These are phyloP conservation scores for Sternarchorhynchus goeldii DNA, from an alignment of 2,797 vertebrate species.

Conservation along the genomic window DNA sequence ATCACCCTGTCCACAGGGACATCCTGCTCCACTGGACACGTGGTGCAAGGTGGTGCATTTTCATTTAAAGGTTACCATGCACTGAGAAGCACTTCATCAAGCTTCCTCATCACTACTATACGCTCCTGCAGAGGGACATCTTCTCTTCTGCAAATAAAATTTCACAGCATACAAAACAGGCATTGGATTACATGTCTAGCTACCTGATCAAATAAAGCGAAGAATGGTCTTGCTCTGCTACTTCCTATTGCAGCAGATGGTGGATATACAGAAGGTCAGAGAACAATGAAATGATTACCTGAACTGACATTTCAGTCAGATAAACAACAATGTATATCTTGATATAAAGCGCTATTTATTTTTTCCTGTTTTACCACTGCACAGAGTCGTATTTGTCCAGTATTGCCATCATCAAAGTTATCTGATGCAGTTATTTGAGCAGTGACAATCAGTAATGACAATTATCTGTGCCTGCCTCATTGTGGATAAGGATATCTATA, in stretches of 20 bases:
- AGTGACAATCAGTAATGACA: neutral
- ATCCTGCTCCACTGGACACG: neutral
- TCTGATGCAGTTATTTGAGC: neutral
- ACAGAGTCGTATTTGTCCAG: no score
- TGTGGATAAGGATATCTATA: neutral
- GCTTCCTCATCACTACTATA: constrained; percentile 26
- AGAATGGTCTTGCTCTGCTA: constrained; percentile 20
- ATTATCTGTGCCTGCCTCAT: neutral
- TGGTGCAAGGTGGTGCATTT: constrained; percentile 5
- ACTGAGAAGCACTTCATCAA: constrained; percentile 32
- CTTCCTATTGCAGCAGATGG: constrained; percentile 23
- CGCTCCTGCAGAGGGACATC: neutral
- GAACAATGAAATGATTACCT: constrained; percentile 6
- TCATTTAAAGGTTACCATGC: constrained; percentile 21
- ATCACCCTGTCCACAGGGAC: constrained; percentile 2
- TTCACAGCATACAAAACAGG: constrained; percentile 38
- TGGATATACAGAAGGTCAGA: neutral
- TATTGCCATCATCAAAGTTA: neutral
- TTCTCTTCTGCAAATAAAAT: constrained; percentile 44
- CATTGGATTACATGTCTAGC: constrained; percentile 35
- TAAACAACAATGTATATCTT: neutral
- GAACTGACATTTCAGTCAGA: neutral
- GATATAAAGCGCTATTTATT: neutral
- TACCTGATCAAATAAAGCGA: constrained; percentile 36
- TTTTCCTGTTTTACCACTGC: no score